phyloP scores from a whole-genome alignment of 2,113 vertebrate species.

The Lampris megalopsis region DNA sequence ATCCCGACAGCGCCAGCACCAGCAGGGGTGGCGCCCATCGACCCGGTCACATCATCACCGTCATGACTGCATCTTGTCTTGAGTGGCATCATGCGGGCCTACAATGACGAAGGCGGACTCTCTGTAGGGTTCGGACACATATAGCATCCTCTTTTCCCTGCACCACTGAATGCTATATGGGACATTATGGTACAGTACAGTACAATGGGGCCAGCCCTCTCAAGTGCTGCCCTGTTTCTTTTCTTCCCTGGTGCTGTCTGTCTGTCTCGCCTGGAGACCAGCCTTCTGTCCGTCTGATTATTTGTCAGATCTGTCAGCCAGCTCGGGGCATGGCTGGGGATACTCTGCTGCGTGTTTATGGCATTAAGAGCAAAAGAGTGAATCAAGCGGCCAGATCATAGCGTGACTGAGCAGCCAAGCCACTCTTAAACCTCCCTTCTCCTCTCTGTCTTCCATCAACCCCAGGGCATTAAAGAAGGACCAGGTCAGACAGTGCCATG shows the following conservation, averaged over 20 bases:
- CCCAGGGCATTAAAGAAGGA: constrained; percentile 49
- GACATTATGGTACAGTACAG: constrained; percentile 45
- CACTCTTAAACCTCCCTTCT: constrained; percentile 41
- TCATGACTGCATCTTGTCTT: constrained; percentile 60
- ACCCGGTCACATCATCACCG: constrained; percentile 54
- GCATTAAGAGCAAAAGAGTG: constrained; percentile 68
- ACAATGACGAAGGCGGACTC: constrained; percentile 42
- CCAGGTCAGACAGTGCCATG: constrained; percentile 59
- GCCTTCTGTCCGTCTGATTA: constrained; percentile 71
- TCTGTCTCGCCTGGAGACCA: constrained; percentile 59
- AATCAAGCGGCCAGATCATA: constrained; percentile 69
- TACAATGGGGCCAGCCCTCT: constrained; percentile 40
- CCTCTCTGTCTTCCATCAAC: constrained; percentile 60
- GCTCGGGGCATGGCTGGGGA: constrained; percentile 60
- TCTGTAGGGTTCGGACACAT: constrained; percentile 20
- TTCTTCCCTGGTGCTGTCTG: constrained; percentile 38
- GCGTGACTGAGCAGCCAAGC: constrained; percentile 68
- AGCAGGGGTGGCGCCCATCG: constrained; percentile 48
- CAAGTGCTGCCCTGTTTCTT: constrained; percentile 28
- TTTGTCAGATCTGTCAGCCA: constrained; percentile 73
- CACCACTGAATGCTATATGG: constrained; percentile 42
- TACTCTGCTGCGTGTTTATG: constrained; percentile 63
- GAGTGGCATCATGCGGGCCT: constrained; percentile 40
- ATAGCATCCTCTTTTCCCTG: constrained; percentile 47
- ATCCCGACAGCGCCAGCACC: constrained; percentile 44